Base-by-base conservation (phyloP, 2,797 vertebrate species). In the Astyanax mexicanus region DNA sequence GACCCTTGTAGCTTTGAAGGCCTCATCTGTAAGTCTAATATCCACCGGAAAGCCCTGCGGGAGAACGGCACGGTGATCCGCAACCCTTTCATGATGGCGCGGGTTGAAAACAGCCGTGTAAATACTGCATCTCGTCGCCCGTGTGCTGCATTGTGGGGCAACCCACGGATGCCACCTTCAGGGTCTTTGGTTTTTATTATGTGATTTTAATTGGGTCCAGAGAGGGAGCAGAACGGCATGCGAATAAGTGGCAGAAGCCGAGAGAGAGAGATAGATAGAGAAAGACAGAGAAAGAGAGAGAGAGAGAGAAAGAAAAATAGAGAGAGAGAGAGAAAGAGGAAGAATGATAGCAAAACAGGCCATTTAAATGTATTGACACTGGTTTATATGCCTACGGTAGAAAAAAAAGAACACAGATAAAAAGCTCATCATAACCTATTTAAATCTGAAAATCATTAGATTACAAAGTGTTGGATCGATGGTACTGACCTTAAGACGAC, bases 151-250 rank as follows among this genome's bases (percentile, higher is more conserved):
- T 51, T 79, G 84, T 83, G 71, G 66, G 74, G 73, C 81, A 76
- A 52, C 71, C 75, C 65, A 75, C 37, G 54, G 75, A 81, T 55
- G 67, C 60, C 76, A 83, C 74, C 84, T 78, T 79, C 45, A 86
- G 83, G 86, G 78, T 62, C 76, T 79, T 82, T 76, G 84, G 72
- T 84, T 86, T 78, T 78, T 79, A 79, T 83, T 85, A 85, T 89
- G 79, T 85, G 72, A 86, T 84, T 89, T 85, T 91, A 90, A 90
- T 90, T 88, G 86, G 82, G 83, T 87, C 89, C 86, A 83, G 71
- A 80, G 87, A 88, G 89, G 72, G 65, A 83, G 40, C 32, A 38
- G 47, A 84, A 27, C 66, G 47, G 37, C 72, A 81, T 80, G 64
- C 66, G 77, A 81, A 81, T 81, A 80, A 74, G 65, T 81, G 82